These are phyloP conservation scores for Cryptosula pallasiana DNA, from an alignment of 2,888 invertebrate species.

Conservation along the genomic window DNA sequence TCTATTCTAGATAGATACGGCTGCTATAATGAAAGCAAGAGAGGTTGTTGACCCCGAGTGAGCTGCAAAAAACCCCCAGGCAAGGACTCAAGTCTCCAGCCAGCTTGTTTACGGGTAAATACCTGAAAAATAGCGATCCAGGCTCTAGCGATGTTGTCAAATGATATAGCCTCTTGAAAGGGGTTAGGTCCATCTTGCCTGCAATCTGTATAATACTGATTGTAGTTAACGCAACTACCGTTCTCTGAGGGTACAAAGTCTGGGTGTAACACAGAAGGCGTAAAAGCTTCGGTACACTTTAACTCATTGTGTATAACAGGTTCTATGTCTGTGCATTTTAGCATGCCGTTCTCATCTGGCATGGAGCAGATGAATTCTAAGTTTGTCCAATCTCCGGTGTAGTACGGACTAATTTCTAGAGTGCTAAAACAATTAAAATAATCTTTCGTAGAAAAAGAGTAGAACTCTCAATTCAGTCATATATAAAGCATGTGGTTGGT, in stretches of 20 bases:
- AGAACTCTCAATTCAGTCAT: no score
- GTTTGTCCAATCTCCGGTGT: slow-evolving; percentile 27
- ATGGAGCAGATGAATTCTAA: slow-evolving; percentile 92
- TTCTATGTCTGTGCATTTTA: slow-evolving; percentile 64
- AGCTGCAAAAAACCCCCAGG: no score
- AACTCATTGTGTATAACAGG: slow-evolving; percentile 61
- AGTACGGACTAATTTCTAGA: slow-evolving; percentile 30
- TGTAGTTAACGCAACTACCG: slow-evolving; percentile 85
- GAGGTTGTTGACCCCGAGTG: no score
- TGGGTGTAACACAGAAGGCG: slow-evolving; percentile 56
- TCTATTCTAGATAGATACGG: no score
- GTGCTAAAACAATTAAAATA: not conserved
- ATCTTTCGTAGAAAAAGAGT: no score
- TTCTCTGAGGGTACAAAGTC: slow-evolving; percentile 54
- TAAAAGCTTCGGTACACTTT: slow-evolving; percentile 6
- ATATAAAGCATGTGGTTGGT: no score
- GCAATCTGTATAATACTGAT: slow-evolving; percentile 94
- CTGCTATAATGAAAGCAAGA: no score
- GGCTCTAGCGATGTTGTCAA: slow-evolving; percentile 98
- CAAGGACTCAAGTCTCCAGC: no score
- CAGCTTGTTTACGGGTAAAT: not conserved
- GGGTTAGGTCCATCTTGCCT: slow-evolving; percentile 89
- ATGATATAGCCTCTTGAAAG: slow-evolving; percentile 97
- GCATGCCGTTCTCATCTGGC: slow-evolving; percentile 90
- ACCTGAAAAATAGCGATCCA: slow-evolving; percentile 99